Conservation (phyloP, 2,888 invertebrate species). For the Itoplectis maculator region DNA sequence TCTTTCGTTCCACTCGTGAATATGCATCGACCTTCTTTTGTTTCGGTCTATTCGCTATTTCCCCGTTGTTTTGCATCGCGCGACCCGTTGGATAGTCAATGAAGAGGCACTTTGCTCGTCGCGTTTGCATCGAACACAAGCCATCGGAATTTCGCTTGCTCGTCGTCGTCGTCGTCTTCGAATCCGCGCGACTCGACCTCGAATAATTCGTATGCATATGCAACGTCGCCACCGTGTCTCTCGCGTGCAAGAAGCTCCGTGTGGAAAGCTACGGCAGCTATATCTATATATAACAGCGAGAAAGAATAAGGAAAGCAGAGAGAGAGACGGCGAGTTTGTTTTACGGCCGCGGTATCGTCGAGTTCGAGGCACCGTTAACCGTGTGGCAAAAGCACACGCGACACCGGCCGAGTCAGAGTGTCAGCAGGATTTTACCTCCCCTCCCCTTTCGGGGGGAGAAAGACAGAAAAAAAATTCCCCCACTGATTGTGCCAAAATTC, state of each 20-base stretch:
- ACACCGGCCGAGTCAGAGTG: constrained; percentile 14
- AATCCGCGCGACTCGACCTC: constrained; percentile 59
- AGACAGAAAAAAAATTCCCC: no score
- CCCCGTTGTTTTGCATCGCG: constrained; percentile 5
- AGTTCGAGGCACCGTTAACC: constrained; percentile 66
- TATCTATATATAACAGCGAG: constrained; percentile 25
- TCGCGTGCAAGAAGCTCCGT: constrained; percentile 35
- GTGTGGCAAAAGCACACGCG: constrained; percentile 55
- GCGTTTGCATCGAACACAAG: constrained; percentile 44
- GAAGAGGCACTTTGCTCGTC: constrained; percentile 51
- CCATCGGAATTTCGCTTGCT: constrained; percentile 59
- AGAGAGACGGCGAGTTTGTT: constrained; percentile 40
- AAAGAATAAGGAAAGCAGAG: constrained; percentile 44
- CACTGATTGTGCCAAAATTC: background rate
- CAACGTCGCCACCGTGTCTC: constrained; percentile 53
- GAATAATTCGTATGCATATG: constrained; percentile 65
- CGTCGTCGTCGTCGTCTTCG: constrained; percentile 34
- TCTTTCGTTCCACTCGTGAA: background rate
- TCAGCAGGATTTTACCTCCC: constrained; percentile 6
- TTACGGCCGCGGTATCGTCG: constrained; percentile 61
- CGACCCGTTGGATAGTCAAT: constrained; percentile 55
- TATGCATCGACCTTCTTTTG: constrained; percentile 3
- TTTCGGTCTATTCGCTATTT: constrained; percentile 8
- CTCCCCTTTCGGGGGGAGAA: no score
- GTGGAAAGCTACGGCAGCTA: constrained; percentile 2